These are phyloP conservation scores for Lapara coniferarum DNA, from an alignment of 2,888 invertebrate genomes.

Conservation along the genomic window DNA sequence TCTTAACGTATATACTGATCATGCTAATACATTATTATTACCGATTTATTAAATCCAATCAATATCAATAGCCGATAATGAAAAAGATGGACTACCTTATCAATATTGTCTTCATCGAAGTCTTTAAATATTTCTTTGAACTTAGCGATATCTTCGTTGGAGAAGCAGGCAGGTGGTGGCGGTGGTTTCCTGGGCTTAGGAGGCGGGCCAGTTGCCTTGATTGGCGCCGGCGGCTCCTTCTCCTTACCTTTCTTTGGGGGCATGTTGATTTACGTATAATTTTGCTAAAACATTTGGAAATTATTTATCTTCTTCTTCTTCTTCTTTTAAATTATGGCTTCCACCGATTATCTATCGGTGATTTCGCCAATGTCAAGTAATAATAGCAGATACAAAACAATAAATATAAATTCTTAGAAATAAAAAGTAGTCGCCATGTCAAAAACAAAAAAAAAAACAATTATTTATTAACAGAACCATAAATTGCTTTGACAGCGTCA, in stretches of 20 bases:
- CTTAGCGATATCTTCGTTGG: conserved; percentile 58
- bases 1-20: no score
- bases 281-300: background rate
- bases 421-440: no score
- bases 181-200: conserved; percentile 71
- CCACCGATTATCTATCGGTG: no score
- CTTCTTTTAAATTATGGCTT: no score
- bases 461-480: background rate
- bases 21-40: no score
- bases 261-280: conserved; percentile 41
- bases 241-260: conserved; percentile 61
- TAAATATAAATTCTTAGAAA: no score
- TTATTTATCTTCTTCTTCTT: no score
- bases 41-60: no score
- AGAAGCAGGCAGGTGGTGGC: conserved; percentile 71
- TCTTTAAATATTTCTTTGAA: conserved; percentile 68
- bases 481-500: conserved; percentile 3
- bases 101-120: conserved; percentile 69
- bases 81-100: conserved; percentile 54
- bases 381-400: no score
- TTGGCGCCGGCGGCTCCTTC: conserved; percentile 36
- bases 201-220: conserved; percentile 44
- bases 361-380: no score
- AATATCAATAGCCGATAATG: no score
- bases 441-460: no score